Conservation (phyloP, 2,888 invertebrate species). For the Zygaena filipendulae region DNA sequence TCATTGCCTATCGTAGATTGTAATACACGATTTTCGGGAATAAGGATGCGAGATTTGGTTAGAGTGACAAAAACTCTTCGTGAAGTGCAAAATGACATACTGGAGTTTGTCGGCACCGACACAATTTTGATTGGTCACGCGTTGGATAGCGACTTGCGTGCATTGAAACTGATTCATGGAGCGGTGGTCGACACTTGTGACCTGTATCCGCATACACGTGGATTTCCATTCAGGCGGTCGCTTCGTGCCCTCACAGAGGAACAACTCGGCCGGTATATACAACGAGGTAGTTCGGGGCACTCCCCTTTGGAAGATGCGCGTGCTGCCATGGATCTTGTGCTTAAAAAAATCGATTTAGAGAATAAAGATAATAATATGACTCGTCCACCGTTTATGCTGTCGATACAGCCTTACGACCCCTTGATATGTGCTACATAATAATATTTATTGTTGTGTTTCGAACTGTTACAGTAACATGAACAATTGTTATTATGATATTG, state of each 20-base stretch:
- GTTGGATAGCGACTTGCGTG: conserved; percentile 92
- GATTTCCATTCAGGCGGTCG: conserved; percentile 85
- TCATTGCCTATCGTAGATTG: conserved; percentile 87
- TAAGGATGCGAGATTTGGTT: conserved; percentile 71
- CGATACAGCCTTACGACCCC: conserved; percentile 59
- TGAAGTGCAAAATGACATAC: conserved; percentile 88
- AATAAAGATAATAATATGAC: too few species aligned
- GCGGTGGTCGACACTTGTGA: conserved; percentile 91
- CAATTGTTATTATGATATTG: conserved; percentile 23
- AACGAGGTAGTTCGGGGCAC: conserved; percentile 78
- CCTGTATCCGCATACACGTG: conserved; percentile 86
- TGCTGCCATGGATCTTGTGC: conserved; percentile 89
- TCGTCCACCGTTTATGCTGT: conserved; percentile 59
- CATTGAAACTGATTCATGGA: conserved; percentile 84
- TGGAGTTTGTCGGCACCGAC: conserved; percentile 80
- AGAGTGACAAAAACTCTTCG: conserved; percentile 74
- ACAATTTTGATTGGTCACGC: conserved; percentile 96
- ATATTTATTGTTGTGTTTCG: conserved; percentile 19
- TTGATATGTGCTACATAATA: conserved; percentile 57
- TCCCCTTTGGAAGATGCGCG: conserved; percentile 94
- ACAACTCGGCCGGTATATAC: conserved; percentile 83
- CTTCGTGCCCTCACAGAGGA: conserved; percentile 81
- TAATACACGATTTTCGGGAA: conserved; percentile 96
- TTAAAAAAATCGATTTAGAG: conserved; percentile 70
- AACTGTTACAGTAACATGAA: conserved; percentile 37